A percentile compares a stretch with the other conserved stretches of the same genome.
phyloP scores from a whole-genome alignment of 2,888 invertebrate genomes.

The Trisateles emortualis region DNA sequence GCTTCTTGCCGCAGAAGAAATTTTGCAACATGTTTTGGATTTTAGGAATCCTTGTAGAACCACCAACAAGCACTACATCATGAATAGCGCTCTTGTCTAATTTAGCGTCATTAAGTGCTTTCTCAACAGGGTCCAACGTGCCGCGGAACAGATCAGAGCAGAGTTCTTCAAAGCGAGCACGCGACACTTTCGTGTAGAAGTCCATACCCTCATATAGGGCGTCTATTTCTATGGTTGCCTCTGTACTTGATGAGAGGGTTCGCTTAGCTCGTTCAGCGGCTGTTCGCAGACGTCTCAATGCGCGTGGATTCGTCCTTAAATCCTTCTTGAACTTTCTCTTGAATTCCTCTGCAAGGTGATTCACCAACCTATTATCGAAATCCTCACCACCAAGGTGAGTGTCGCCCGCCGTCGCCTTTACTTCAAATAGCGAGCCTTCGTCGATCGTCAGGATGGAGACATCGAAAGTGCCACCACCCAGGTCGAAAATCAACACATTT shows the following conservation, averaged over 20 bases:
- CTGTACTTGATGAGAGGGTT: conserved; percentile 91
- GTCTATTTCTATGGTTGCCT: conserved; percentile 72
- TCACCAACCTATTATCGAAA: conserved; percentile 89
- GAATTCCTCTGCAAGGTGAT: conserved; percentile 89
- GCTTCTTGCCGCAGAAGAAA: conserved; percentile 52
- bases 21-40: conserved; percentile 91
- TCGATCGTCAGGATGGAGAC: too few relatives aligned
- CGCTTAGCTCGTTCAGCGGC: conserved; percentile 92
- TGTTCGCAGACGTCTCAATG: conserved; percentile 89
- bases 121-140: conserved; percentile 92
- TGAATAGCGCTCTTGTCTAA: conserved; percentile 91
- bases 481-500: conserved; percentile 88
- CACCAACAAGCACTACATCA: conserved; percentile 93
- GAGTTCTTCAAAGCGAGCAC: conserved; percentile 92
- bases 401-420: conserved; percentile 93
- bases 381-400: conserved; percentile 93
- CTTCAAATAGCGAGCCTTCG: conserved; percentile 91
- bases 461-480: too few relatives aligned
- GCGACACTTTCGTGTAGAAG: conserved; percentile 89
- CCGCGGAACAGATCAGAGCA: conserved; percentile 90
- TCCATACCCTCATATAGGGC: conserved; percentile 91
- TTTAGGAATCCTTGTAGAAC: conserved; percentile 93
- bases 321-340: conserved; percentile 90
- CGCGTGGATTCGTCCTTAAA: conserved; percentile 88
- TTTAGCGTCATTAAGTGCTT: conserved; percentile 92